Evolutionary conservation across 2,113 vertebrate species (phyloP).

Genomic region (Platycercus adscitus): DNA sequence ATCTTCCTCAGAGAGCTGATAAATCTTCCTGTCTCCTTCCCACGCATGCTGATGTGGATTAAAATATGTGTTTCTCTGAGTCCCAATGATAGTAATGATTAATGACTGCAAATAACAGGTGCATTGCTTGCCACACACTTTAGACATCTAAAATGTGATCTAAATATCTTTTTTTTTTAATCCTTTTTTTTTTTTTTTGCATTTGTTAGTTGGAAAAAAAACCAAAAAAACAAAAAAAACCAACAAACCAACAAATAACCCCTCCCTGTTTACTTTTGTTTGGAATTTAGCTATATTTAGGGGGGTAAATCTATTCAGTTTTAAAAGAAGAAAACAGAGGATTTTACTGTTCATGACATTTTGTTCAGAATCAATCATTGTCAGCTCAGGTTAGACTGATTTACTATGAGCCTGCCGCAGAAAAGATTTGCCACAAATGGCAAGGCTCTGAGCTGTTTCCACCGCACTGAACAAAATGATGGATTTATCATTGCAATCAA

Average conservation of each 20-base stretch:
- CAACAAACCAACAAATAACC: not conserved
- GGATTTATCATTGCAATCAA: conserved; percentile 77
- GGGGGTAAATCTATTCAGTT: conserved; percentile 46
- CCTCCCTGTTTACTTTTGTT: not conserved
- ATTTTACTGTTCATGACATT: conserved; percentile 74
- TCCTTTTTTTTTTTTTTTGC: not conserved
- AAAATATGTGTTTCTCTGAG: conserved; percentile 55
- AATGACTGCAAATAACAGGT: conserved; percentile 27
- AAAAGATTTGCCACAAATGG: conserved; percentile 62
- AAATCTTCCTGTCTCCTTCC: conserved; percentile 45
- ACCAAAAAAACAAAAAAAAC: not conserved
- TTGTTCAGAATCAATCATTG: conserved; percentile 74
- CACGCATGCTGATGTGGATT: conserved; percentile 3
- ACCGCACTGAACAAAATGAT: conserved; percentile 51
- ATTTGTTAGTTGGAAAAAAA: not conserved
- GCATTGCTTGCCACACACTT: not conserved
- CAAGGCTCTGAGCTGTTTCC: conserved; percentile 53
- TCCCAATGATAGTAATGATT: conserved; percentile 21
- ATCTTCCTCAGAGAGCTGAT: conserved; percentile 21
- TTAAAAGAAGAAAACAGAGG: conserved; percentile 35
- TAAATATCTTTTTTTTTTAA: not conserved
- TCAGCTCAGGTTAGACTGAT: conserved; percentile 68
- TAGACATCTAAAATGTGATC: not conserved
- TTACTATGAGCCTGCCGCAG: conserved; percentile 57
- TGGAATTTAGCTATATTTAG: conserved; percentile 50